Base-by-base conservation (phyloP, 2,113 vertebrate species). In the Macroglossus sobrinus region DNA sequence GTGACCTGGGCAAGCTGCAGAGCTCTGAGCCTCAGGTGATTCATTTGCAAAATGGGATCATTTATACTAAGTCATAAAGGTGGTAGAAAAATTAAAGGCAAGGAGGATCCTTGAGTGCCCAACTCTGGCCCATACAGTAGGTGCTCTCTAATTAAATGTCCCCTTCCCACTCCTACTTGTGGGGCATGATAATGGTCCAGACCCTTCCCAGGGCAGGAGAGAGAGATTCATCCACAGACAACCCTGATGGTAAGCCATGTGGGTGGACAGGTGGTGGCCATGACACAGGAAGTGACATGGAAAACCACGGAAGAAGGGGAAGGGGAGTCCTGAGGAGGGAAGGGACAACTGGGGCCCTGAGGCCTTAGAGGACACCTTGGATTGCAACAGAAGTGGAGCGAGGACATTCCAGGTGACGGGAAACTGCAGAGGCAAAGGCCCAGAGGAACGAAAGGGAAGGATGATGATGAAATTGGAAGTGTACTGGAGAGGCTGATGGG, bases 381-480 rank as follows among this genome's bases (percentile, higher is more conserved):
- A 43, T 43, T 40, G 57, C 11, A 35, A 19, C 3, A 2, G 15
- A 40, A 43, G 18, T 7, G 40, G 24, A 57, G 33, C 50, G 15
- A 72, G 21, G 3, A 35, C 9, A 5, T 30, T 40, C 12, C 55
- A 53, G 40, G 40, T 15, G n/a, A 35, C 28, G 38, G 38, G 45
- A 16, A 47, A 18, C 33, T 3, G 1, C 21, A 38, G 30, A 19
- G 35, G 35, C 15, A 6, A 61, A 68, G 66, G 47, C 68, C 66
- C 76, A 33, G 85, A 40, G 59, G 14, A 7, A 7, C 30, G 18
- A 19, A 66, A 63, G 47, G 40, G 33, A 68, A 66, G n/a, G 28
- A 5, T 2, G 4, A 0, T 4, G 8, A 21, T 33, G n/a, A 84
- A n/a, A 6, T 1, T 12, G 19, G 10, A 28, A 45, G 2, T 16